phyloP scores from a whole-genome alignment of 2,113 vertebrate species.

The Elgaria multicarinata region DNA sequence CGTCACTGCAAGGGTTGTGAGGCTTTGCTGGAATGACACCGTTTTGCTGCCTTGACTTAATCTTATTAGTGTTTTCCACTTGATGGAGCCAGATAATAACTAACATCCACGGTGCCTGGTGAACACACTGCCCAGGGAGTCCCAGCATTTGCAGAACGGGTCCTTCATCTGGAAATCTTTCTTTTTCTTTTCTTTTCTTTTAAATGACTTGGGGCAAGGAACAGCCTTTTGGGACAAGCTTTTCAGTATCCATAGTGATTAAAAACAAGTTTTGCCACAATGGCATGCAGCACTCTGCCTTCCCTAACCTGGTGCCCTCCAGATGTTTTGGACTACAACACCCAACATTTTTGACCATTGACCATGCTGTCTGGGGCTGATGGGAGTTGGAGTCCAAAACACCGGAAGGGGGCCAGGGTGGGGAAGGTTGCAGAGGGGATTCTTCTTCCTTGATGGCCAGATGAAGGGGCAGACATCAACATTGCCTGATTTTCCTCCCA shows the following conservation, averaged over 20 bases:
- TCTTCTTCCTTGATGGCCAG: not conserved
- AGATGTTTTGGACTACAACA: no score
- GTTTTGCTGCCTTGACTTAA: constrained; percentile 71
- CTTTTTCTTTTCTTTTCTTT: not conserved
- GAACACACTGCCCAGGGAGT: constrained; percentile 51
- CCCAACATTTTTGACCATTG: no score
- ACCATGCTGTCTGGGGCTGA: no score
- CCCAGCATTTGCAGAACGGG: constrained; percentile 54
- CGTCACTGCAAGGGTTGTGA: constrained; percentile 74
- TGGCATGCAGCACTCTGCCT: no score
- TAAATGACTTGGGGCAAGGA: rapidly evolving
- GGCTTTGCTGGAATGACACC: constrained; percentile 77
- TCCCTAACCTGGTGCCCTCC: no score
- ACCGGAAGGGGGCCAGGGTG: no score
- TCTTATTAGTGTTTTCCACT: constrained; percentile 71
- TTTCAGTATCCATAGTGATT: constrained; percentile 13
- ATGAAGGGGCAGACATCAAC: constrained; percentile 3
- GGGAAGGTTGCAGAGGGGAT: not conserved
- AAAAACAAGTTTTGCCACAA: constrained; percentile 27
- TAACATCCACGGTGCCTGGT: constrained; percentile 60
- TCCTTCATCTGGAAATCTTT: constrained; percentile 31
- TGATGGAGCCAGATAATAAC: constrained; percentile 72
- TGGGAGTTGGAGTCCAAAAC: no score
- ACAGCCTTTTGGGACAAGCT: constrained; percentile 35
- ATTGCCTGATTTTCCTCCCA: rapidly evolving